These are phyloP conservation scores for Dufourea novaeangliae DNA, from an alignment of 1,140 invertebrate species.

Conservation along the genomic window DNA sequence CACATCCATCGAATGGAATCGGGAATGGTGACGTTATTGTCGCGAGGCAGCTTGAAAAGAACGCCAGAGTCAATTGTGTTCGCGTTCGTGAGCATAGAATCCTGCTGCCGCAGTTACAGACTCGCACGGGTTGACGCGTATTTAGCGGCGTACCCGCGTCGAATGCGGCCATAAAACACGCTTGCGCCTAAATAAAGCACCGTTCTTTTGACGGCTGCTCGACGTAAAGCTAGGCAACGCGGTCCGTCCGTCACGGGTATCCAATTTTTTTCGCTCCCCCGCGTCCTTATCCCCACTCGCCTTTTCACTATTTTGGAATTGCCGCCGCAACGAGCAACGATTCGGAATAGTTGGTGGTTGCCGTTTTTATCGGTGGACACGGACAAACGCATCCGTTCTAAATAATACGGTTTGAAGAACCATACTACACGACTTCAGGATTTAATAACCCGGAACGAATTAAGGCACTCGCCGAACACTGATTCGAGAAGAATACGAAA, in stretches of 20 bases:
- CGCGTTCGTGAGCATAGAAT: background rate
- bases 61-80: background rate
- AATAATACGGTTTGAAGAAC: constrained; percentile 44
- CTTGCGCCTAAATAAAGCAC: constrained; percentile 75
- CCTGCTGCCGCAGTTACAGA: too few relatives aligned
- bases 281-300: constrained; percentile 11
- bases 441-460: too few relatives aligned
- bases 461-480: too few relatives aligned
- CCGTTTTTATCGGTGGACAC: too few relatives aligned
- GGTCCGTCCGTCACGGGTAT: constrained; percentile 23
- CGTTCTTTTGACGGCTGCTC: constrained; percentile 50
- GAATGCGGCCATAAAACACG: constrained; percentile 74
- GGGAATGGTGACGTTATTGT: constrained; percentile 12
- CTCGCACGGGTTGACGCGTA: constrained; percentile 62
- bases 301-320: constrained; percentile 14
- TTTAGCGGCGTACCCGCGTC: constrained; percentile 68
- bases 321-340: background rate
- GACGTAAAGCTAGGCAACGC: constrained; percentile 49
- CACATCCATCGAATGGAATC: too few relatives aligned
- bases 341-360: too few relatives aligned
- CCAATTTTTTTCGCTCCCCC: background rate
- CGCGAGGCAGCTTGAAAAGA: constrained; percentile 2
- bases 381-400: background rate
- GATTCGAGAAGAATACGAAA: too few relatives aligned
- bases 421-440: background rate